A percentile compares a stretch with the other conserved stretches of the same genome.
Evolutionary conservation across 2,888 invertebrate genomes (phyloP).

Genomic region (Eupithecia inturbata): DNA sequence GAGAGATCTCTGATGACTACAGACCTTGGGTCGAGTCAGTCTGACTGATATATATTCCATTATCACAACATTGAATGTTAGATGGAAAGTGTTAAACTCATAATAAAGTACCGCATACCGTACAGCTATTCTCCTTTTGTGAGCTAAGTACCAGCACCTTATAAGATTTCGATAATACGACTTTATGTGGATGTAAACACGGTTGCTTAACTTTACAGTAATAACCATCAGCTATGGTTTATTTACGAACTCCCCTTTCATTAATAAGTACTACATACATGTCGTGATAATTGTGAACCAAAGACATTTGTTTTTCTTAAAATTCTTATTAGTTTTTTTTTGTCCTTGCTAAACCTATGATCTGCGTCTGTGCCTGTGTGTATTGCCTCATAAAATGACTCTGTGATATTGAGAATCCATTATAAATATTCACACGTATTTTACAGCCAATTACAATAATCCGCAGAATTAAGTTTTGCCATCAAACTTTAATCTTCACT

Average conservation of each 20-base stretch:
- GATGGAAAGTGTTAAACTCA: not conserved
- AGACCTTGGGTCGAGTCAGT: not conserved
- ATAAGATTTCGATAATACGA: conserved; percentile 18
- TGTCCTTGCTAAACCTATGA: not conserved
- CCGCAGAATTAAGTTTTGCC: conserved; percentile 38
- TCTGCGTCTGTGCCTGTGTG: not conserved
- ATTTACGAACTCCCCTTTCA: not conserved
- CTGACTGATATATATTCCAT: not conserved
- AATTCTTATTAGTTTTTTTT: conserved; percentile 5
- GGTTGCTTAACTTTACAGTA: conserved; percentile 17
- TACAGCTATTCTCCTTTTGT: conserved; percentile 11
- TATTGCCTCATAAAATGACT: not conserved
- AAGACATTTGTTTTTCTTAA: too few relatives aligned
- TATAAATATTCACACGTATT: conserved; percentile 42
- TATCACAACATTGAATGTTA: not conserved
- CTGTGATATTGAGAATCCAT: conserved; percentile 6
- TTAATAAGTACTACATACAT: not conserved
- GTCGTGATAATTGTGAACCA: too few relatives aligned
- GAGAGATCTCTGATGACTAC: not conserved
- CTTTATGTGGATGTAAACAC: conserved; percentile 24
- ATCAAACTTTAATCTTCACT: conserved; percentile 41
- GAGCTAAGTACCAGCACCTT: conserved; percentile 23
- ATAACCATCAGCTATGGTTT: conserved; percentile 8
- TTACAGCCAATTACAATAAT: conserved; percentile 45
- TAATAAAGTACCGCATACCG: conserved; percentile 11